Base-by-base conservation (phyloP, 2,113 vertebrate genomes). In the Larimichthys polyactis region DNA sequence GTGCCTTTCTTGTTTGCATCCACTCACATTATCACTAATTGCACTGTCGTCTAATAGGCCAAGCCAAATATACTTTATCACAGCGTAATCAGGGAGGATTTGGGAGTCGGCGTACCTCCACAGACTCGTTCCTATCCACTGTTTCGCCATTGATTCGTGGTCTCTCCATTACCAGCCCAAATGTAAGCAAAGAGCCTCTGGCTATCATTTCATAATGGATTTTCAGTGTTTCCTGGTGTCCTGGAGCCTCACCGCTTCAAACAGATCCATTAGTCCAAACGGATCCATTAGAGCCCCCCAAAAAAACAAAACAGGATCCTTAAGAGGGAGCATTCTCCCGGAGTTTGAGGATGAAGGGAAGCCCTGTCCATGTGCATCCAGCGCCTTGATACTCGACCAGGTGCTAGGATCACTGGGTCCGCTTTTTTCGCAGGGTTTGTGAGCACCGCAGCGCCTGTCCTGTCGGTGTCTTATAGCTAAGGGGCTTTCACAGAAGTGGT, bases 351-450 rank as follows among this genome's bases (percentile, higher is more conserved):
- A 92, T 93, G 85, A 93, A 94, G 90, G 77, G 71, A 84, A 74
- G 76, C 79, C 72, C 90, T 94, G 93, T 94, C 78, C 84, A 69
- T 86, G 94, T 92, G 91, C 91, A 94, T 69, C 88, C 91, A 91
- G 63, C 19, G 29, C 59, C 58, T 78, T 49, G 4, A 59, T 62
- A 44, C 78, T 78, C 70, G 36, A 51, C 79, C 44, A 6, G 46
- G 58, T 43, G 29, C 60, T 65, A 68, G 85, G 79, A 79, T 85
- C 79, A 88, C 68, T 82, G 70, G 75, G 14, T 74, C 82, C 76
- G 58, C 22, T 32, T 81, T 48, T 40, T 66, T 4, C 0, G 0
- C 36, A 19, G 46, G 48, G 76, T 48, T 77, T 66, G 36, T 74
- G 78, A 88, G 66, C 75, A 77, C 79, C 27, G 49, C 19, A 82